These are phyloP conservation scores for Zaprionus kolodkinae DNA, from an alignment of 1,140 invertebrate genomes.

Conservation along the genomic window DNA sequence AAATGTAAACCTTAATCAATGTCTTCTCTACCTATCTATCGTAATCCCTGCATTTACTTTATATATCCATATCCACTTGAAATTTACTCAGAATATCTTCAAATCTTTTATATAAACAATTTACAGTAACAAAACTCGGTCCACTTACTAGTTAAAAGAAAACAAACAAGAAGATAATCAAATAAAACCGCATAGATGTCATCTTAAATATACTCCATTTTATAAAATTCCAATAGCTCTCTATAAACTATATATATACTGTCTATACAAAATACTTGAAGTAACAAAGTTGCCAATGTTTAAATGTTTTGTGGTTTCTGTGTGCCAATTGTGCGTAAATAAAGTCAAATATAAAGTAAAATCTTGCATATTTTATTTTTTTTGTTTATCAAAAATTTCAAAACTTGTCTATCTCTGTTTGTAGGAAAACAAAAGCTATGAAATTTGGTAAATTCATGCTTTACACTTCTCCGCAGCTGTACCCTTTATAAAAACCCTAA, in stretches of 20 bases:
- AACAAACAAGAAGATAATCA: neutral
- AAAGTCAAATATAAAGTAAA: constrained; percentile 37
- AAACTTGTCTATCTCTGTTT: neutral
- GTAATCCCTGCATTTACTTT: constrained; percentile 11
- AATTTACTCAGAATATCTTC: constrained; percentile 5
- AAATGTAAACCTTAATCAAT: neutral
- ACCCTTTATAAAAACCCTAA: neutral
- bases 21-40: neutral
- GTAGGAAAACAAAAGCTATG: neutral
- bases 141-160: constrained; percentile 21
- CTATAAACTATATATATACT: constrained; percentile 9
- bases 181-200: constrained; percentile 11
- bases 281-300: constrained; percentile 62
- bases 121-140: constrained; percentile 32
- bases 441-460: neutral
- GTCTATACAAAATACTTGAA: constrained; percentile 33
- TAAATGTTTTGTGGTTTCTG: constrained; percentile 65
- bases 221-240: constrained; percentile 11
- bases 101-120: constrained; percentile 37
- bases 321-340: constrained; percentile 59
- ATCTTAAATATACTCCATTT: constrained; percentile 19
- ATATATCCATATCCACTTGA: constrained; percentile 31
- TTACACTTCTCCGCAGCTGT: neutral
- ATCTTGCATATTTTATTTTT: neutral
- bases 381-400: neutral